Evolutionary conservation across 2,888 invertebrate genomes (phyloP), one percentile per base, ranked within the genome.

Genomic region (Archips xylosteana): DNA sequence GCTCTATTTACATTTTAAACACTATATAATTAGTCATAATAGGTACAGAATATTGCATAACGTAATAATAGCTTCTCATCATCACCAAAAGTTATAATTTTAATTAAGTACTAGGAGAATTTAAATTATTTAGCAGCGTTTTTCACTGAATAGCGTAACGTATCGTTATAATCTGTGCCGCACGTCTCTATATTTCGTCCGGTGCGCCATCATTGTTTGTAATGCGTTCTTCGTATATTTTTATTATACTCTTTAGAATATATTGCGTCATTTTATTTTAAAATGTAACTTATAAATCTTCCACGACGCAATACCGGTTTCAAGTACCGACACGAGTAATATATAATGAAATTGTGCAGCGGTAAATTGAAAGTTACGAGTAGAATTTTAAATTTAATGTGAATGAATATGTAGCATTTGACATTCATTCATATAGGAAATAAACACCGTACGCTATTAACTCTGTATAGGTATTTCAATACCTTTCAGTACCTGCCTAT

Each of bases 201-300:
- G 9, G 9, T 23, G 54, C 54, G 54, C 54, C 49, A 54, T 54
- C 54, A 9, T 54, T 54, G 54, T 51, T n/a, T 13, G 49, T n/a
- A 51, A 51, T 54, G 15, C 65, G 65, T 66, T 49, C 47, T 60
- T 34, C n/a, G 36, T 49, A 59, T 9, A 47, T 64, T 61, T 61
- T 61, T 71, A 61, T 54, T 67, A 62, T 67, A 63, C 71, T 64
- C 54, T 47, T 67, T 51, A 71, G 64, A 75, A 71, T 66, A 75
- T 57, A 74, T 75, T 75, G 70, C 69, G 59, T 49, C 68, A 66
- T 51, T 39, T 6, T 39, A 39, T 39, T 39, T 47, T 9, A 67
- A 71, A 67, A 61, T 61, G 67, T 72, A 66, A 2, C 32, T 57
- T 32, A 72, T 67, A 71, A 71, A 66, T 71, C 51, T 71, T 45